Evolutionary conservation across 2,797 vertebrate species (phyloP).

Genomic region (Moxostoma hubbsi): DNA sequence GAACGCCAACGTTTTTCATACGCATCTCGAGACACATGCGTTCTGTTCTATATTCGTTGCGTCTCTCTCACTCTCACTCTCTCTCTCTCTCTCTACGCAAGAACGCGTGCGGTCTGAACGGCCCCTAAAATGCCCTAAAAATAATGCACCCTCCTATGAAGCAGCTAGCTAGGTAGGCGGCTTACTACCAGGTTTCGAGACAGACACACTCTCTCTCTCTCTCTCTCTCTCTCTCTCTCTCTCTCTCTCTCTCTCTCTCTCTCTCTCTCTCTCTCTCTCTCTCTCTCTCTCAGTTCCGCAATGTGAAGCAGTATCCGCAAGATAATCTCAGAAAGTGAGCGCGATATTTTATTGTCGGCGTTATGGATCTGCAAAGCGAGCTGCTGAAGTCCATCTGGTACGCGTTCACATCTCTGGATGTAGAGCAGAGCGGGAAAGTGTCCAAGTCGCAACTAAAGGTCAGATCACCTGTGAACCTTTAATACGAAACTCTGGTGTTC

Average conservation of each 20-base stretch:
- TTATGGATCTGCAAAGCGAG: slow-evolving; percentile 88
- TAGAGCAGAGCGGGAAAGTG: slow-evolving; percentile 93
- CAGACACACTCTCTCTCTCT: not conserved
- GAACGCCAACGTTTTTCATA: no score
- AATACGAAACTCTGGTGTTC: not conserved
- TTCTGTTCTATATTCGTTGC: no score
- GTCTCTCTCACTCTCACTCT: no score
- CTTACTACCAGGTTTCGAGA: no score
- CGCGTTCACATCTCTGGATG: slow-evolving; percentile 94
- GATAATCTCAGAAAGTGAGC: not conserved
- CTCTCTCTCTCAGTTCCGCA: slow-evolving; percentile 34
- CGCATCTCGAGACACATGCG: no score
- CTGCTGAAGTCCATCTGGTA: slow-evolving; percentile 98
- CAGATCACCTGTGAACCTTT: slow-evolving; percentile 57
- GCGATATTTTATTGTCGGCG: slow-evolving; percentile 38
- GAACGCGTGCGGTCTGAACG: no score
- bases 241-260: slow-evolving; percentile 3
- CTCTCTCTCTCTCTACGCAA: no score
- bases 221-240: not conserved
- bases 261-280: not conserved
- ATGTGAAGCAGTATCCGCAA: not conserved
- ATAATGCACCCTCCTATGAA: no score
- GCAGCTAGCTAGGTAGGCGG: no score
- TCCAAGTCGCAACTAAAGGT: slow-evolving; percentile 98
- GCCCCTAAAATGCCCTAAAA: no score